Evolutionary conservation across 2,888 invertebrate species (phyloP), one percentile per base, ranked within the genome.

Genomic region (Drosophila limbata): DNA sequence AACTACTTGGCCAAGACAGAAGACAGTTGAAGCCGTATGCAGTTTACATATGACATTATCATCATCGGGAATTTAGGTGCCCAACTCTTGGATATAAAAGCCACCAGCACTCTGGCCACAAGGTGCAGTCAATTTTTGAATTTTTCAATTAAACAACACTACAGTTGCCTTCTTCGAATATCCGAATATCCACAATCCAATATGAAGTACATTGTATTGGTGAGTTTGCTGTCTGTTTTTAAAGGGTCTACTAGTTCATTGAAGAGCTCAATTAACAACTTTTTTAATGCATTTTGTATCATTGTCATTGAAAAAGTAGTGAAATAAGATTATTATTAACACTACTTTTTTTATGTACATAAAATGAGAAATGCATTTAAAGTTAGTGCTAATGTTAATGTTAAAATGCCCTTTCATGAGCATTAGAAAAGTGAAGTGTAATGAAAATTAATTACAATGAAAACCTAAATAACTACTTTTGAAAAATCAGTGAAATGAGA

Each of bases 131-230:
- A 77, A 74, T 75, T 78, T 79, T 80, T 81, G 83, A 79, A 81
- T 28, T 8, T 8, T 28, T 28, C 0, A 28, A 28, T 80, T 86
- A 81, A 73, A 61, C 75, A 78, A 63, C 56, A 64, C 66, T 61
- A 75, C 76, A 77, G 71, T 81, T 72, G 62, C 56, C 65, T 39
- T 55, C 65, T 35, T 55, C 45, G 55, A 45, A 62, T 35, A 45
- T 2, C 50, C 45, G 55, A 45, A 62, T 35, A 45, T 2, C 50
- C 62, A 42, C 50, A 64, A 45, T 44, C 65, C 11, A 87, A 55
- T 47, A 91, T 91, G 91, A 91, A 91, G 71, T 90, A 78, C 74
- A 71, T 91, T 48, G 68, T 78, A 59, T 74, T 91, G 89, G 91
- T 91, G 40, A 80, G 89, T 80, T 39, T 4, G 5, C 4, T 3